Conservation (phyloP, 2,113 vertebrate genomes). For the Syngnathoides biaculeatus region DNA sequence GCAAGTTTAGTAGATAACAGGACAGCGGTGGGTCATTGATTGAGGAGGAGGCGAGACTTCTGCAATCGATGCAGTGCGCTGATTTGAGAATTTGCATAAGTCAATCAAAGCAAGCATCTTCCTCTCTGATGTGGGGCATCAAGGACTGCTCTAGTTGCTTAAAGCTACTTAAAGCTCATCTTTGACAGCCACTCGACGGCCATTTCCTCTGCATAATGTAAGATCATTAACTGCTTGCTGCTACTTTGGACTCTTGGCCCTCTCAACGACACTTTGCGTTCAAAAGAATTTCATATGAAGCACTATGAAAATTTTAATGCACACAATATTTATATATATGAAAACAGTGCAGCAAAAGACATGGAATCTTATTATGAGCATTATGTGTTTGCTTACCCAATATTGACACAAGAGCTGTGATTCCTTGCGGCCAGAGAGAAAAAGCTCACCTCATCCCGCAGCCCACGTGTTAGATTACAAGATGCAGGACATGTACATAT, state of each 20-base stretch:
- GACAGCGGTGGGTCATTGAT: conserved; percentile 73
- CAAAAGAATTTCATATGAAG: no score
- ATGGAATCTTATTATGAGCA: no score
- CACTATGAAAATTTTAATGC: no score
- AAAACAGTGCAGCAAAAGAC: no score
- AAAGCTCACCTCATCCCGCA: conserved; percentile 12
- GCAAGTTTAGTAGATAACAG: conserved; percentile 57
- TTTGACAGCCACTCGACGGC: neutral
- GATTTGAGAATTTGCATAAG: conserved; percentile 64
- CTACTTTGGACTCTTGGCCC: neutral
- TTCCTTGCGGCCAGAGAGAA: conserved; percentile 2
- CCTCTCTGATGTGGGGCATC: conserved; percentile 17
- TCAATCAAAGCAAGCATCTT: conserved; percentile 46
- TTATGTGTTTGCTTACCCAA: no score
- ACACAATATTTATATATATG: no score
- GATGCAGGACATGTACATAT: conserved; percentile 56
- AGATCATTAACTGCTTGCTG: neutral
- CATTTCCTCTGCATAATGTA: neutral
- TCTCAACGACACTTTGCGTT: neutral
- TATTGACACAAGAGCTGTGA: neutral
- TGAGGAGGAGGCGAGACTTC: conserved; percentile 74
- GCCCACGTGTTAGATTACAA: conserved; percentile 60
- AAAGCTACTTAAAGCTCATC: conserved; percentile 13
- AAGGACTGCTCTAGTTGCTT: conserved; percentile 2
- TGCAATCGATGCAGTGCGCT: conserved; percentile 73